Evolutionary conservation across 92 coral and sea anemone genomes (phyloP).

Genomic region (Scolanthus callimorphus): DNA sequence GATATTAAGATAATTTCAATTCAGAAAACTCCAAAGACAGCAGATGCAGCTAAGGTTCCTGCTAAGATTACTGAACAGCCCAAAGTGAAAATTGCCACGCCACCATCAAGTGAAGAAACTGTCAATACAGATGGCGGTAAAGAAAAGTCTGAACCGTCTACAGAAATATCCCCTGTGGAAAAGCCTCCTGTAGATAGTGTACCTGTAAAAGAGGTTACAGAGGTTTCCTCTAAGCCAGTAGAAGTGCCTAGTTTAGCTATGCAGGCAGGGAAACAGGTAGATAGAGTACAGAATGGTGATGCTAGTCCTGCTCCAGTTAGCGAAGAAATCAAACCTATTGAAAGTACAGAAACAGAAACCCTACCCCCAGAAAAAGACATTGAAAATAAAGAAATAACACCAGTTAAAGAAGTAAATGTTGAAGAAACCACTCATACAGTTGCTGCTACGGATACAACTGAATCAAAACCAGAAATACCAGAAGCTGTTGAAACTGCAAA

Average conservation of each 20-base stretch:
- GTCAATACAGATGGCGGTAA: constrained; percentile 6
- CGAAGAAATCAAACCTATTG: constrained; percentile 14
- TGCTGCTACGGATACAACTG: background rate
- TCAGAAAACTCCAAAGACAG: constrained; percentile 2
- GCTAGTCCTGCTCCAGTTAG: constrained; percentile 7
- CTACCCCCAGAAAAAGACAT: constrained; percentile 14
- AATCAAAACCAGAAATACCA: background rate
- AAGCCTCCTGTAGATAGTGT: constrained; percentile 4
- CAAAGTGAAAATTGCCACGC: background rate
- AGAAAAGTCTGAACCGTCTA: constrained; percentile 2
- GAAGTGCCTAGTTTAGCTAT: background rate
- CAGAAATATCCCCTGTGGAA: no score
- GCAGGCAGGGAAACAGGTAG: background rate
- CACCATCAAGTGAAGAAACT: background rate
- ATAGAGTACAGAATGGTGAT: constrained; percentile 24
- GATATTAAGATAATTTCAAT: constrained; percentile 21
- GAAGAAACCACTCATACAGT: background rate
- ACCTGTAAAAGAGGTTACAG: background rate
- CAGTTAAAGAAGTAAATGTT: background rate
- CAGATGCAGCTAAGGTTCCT: constrained; percentile 4
- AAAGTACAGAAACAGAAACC: constrained; percentile 18
- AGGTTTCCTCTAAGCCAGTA: background rate
- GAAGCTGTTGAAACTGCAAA: background rate
- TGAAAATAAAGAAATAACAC: background rate
- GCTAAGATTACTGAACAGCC: constrained; percentile 1